Evolutionary conservation across 2,888 invertebrate genomes (phyloP).

Genomic region (Therioaphis trifolii): DNA sequence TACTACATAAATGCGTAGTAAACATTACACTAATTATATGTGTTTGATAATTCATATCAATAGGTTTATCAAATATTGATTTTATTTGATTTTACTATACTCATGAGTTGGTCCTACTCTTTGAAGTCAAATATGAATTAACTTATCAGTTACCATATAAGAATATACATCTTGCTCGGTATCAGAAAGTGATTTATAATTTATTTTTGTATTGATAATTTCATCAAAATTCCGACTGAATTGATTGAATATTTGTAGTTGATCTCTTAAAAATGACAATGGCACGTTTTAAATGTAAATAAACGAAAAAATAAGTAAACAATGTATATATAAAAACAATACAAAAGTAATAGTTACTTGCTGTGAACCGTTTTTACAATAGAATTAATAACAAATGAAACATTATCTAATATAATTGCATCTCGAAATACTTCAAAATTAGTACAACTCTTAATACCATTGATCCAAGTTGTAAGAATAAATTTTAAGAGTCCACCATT

Average conservation of each 20-base stretch:
- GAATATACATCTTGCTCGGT: constrained; percentile 32
- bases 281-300: background rate
- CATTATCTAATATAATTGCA: constrained; percentile 41
- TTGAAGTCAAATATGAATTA: no score
- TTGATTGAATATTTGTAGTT: constrained; percentile 17
- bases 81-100: no score
- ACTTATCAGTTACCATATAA: constrained; percentile 45
- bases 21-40: no score
- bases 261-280: constrained; percentile 15
- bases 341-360: constrained; percentile 25
- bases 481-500: constrained; percentile 25
- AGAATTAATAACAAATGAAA: constrained; percentile 41
- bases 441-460: constrained; percentile 38
- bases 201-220: constrained; percentile 33
- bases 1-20: no score
- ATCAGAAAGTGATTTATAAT: constrained; percentile 36
- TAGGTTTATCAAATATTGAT: no score
- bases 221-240: constrained; percentile 35
- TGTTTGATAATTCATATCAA: no score
- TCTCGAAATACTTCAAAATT: constrained; percentile 33
- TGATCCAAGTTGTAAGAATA: constrained; percentile 45
- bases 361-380: constrained; percentile 10
- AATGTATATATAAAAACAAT: background rate
- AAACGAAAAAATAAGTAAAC: background rate
- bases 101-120: no score